These are phyloP conservation scores for Hymenochirus boettgeri DNA, from an alignment of 2,113 vertebrate genomes.

Conservation along the genomic window DNA sequence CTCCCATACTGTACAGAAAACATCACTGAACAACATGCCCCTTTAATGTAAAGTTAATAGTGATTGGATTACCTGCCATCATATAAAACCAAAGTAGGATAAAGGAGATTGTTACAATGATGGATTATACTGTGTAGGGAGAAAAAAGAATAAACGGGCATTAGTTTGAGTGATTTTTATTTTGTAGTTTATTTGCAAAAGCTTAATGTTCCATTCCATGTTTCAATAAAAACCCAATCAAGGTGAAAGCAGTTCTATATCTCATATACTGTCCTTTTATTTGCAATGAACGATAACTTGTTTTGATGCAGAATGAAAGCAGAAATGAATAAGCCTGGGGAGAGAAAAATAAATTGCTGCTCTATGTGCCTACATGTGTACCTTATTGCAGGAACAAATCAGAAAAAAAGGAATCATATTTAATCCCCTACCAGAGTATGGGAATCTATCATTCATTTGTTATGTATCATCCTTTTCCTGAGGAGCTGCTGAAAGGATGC, in stretches of 20 bases:
- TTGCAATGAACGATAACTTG: constrained; percentile 33
- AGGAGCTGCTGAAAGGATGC: constrained; percentile 24
- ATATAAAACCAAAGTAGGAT: too few relatives aligned
- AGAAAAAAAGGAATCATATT: constrained; percentile 33
- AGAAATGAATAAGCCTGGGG: constrained; percentile 39
- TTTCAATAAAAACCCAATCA: constrained; percentile 39
- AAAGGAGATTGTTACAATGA: too few relatives aligned
- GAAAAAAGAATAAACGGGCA: too few relatives aligned
- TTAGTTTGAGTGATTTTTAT: too few relatives aligned
- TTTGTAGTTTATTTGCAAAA: constrained; percentile 18
- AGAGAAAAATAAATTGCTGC: constrained; percentile 28
- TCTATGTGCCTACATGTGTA: constrained; percentile 33
- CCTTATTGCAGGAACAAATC: constrained; percentile 37
- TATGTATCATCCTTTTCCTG: constrained; percentile 27
- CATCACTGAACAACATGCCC: too few relatives aligned
- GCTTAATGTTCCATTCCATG: constrained; percentile 32
- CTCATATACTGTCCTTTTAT: constrained; percentile 30
- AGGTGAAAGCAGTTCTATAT: constrained; percentile 24
- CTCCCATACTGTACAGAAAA: too few relatives aligned
- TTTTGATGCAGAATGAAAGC: constrained; percentile 20
- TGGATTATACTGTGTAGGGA: too few relatives aligned
- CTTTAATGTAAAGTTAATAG: too few relatives aligned
- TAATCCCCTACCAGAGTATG: constrained; percentile 29
- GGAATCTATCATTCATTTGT: constrained; percentile 39
- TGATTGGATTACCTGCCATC: too few relatives aligned